Percentiles rank a stretch among this genome's conserved stretches.
phyloP scores from a whole-genome alignment of 1,140 invertebrate genomes.

The Macrocentrus cingulum region DNA sequence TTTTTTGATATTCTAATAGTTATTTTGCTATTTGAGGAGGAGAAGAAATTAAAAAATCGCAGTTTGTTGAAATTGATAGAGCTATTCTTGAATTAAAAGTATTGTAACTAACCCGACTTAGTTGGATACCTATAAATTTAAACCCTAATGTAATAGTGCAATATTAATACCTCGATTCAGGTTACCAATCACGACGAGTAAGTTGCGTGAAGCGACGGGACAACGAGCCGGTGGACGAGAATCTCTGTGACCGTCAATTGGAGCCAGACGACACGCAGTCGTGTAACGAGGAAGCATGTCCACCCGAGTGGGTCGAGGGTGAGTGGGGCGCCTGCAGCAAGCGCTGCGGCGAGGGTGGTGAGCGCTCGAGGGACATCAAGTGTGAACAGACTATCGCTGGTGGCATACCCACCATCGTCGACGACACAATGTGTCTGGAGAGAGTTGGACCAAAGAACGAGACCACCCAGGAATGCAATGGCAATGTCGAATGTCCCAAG shows the following conservation, averaged over 20 bases:
- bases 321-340: slow-evolving; percentile 84
- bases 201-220: slow-evolving; percentile 71
- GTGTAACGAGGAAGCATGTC: slow-evolving; percentile 78
- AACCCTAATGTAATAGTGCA: too few species aligned
- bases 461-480: slow-evolving; percentile 74
- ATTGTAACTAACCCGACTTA: too few species aligned
- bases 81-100: too few species aligned
- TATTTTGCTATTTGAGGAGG: too few species aligned
- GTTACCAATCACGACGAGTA: slow-evolving; percentile 72
- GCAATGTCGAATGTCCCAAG: slow-evolving; percentile 73
- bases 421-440: slow-evolving; percentile 73
- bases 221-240: slow-evolving; percentile 68
- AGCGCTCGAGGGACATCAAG: slow-evolving; percentile 70
- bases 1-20: too few species aligned
- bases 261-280: slow-evolving; percentile 69
- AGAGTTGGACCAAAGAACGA: slow-evolving; percentile 69
- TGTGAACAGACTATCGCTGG: slow-evolving; percentile 75
- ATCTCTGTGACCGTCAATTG: slow-evolving; percentile 74
- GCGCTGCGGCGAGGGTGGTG: slow-evolving; percentile 76
- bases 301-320: slow-evolving; percentile 78
- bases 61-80: too few species aligned
- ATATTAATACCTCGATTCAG: too few species aligned
- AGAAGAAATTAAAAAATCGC: too few species aligned
- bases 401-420: slow-evolving; percentile 67
- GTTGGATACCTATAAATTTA: too few species aligned